Conservation (phyloP, 2,113 vertebrate genomes). For the Xiphophorus hellerii region DNA sequence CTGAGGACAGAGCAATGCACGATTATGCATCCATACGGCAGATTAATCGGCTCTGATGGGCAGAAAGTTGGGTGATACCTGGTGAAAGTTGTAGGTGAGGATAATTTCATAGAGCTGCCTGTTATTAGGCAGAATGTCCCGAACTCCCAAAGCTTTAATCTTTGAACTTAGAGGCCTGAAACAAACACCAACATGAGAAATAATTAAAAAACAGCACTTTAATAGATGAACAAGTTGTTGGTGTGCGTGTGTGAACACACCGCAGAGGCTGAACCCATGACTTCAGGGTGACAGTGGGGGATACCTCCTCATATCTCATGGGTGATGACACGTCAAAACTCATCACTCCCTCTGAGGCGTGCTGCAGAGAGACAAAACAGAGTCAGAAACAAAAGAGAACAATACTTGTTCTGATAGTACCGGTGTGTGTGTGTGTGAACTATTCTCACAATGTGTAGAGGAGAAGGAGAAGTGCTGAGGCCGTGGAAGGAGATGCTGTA, state of each 20-base stretch:
- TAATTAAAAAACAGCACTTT: neutral
- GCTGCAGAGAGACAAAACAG: conserved; percentile 72
- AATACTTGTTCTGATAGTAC: neutral
- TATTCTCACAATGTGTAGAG: conserved; percentile 91
- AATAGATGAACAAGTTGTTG: neutral
- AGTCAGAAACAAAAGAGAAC: conserved; percentile 10
- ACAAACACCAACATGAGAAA: conserved; percentile 1
- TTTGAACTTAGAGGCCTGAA: conserved; percentile 91
- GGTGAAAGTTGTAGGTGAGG: conserved; percentile 94
- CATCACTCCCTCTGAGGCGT: conserved; percentile 93
- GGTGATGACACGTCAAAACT: conserved; percentile 92
- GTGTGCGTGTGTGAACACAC: conserved; percentile 62
- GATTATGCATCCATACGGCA: neutral
- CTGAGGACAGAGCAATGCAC: conserved; percentile 70
- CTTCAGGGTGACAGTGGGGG: conserved; percentile 93
- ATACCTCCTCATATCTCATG: conserved; percentile 93
- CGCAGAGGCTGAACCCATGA: conserved; percentile 97
- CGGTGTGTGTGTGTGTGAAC: neutral
- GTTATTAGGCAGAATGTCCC: conserved; percentile 95
- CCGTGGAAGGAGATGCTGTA: conserved; percentile 95
- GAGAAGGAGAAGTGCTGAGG: conserved; percentile 86
- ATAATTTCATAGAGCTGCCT: conserved; percentile 94
- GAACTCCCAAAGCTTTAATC: conserved; percentile 90
- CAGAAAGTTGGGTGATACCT: conserved; percentile 75
- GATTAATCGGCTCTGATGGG: neutral